Evolutionary conservation across 2,888 invertebrate species (phyloP), one percentile per base, ranked within the genome.

Genomic region (Drosophila nigricruria): DNA sequence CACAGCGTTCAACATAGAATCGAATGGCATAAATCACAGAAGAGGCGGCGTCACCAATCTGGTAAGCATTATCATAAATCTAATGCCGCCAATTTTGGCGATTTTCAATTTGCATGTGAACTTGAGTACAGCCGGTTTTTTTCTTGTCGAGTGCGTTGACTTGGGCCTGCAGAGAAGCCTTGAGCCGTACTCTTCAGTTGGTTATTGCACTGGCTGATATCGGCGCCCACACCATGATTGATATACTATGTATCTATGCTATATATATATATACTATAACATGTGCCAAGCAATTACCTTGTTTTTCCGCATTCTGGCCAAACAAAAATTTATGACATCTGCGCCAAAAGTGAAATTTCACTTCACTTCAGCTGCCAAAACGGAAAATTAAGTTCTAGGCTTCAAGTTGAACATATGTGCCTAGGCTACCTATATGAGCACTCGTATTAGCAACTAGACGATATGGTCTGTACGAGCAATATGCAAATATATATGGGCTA

Each of bases 91-190:
- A 79, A 69, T 79, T 88, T 77, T 62, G 73, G 85, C 65, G 61
- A 61, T 84, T 84, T 73, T 71, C 73, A 81, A 89, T 84, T 84
- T 84, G 84, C 84, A 79, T 89, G 71, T 89, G 84, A 84, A 89
- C 84, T 84, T 84, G 84, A 88, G 56, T 60, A 54, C 54, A 50
- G n/a, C 20, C 23, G 43, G 32, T 14, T 45, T 23, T 34, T 49
- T 14, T 30, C 16, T 49, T 18, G 49, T 6, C 45, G 75, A 73
- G 84, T 87, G 70, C 84, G 84, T 60, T 84, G 84, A 89, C 84
- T 68, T 69, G 23, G 38, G 59, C 50, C 61, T 65, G 66, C 73
- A 67, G 40, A 50, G 25, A 34, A 76, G 68, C 78, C 78, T 79
- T 78, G 78, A 61, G 52, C 36, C 53, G 38, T 42, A 60, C 59